Evolutionary conservation across 2,113 vertebrate genomes (phyloP), one percentile per base, ranked within the genome.

Genomic region (Proterorhinus semilunaris): DNA sequence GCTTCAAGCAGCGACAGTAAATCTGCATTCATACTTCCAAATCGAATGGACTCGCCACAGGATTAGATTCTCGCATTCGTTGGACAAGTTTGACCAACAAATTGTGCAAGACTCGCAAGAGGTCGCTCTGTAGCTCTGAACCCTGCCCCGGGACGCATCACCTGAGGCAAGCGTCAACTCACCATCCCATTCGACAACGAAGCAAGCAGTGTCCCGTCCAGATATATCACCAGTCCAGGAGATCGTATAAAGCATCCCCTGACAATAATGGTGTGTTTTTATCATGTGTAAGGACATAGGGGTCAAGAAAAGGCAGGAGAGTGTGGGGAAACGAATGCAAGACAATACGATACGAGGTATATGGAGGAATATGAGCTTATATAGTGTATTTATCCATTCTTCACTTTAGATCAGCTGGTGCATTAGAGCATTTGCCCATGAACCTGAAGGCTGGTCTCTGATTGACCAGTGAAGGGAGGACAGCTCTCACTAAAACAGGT

Each of bases 101-200:
- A 71, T 71, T 13, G 54, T 45, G 65, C 70, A 72, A 72, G 44
- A 61, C 71, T 69, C 50, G 62, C 62, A 5, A 71, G 69, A 77
- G 74, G 75, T 81, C 66, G 72, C 57, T 27, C 64, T 13, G 17
- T 55, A 7, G 67, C 43, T 74, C 67, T 43, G 48, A 43, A 58
- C 11, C 11, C 57, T 62, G 68, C 47, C 73, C 75, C 47, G 54
- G 67, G 77, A 50, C 75, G 76, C 82, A 83, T 82, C 83, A 79
- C 76, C 65, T 73, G 51, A 12, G 64, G 21, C 65, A 17, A 79
- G 64, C 27, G 72, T 77, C 50, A 21, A 62, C 64, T 68, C 63
- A 50, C 65, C 55, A 59, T 70, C 45, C 58, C n/a, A 47, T 63
- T 75, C 68, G 74, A 65, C 79, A 74, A 78, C 77, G 69, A 65